Base-by-base conservation (phyloP, 1,140 invertebrate genomes). In the Drosophila albomicans region DNA sequence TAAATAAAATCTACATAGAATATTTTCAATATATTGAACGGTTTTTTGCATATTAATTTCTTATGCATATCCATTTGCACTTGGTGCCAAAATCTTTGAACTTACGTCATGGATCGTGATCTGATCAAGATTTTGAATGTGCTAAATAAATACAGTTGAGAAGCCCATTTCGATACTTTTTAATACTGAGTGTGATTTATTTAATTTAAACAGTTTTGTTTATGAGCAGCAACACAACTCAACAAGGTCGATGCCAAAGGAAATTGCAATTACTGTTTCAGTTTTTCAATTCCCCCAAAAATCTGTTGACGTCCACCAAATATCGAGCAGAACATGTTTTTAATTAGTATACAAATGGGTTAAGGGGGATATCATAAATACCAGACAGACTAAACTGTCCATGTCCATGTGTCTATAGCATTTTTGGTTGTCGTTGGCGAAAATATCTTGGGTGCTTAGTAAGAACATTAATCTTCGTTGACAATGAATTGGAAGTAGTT, bases 111-210 rank as follows among this genome's bases (percentile, higher is more conserved):
- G 30, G 61, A 45, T 41, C 7, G n/a, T 30, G 56, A 68, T 20
- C 41, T 35, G 56, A n/a, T 13, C 48, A 51, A 11, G 48, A 57
- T 43, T 75, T 57, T 69, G 32, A 69, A 46, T 56, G 35, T 6
- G 7, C 3, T 16, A 49, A 68, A 45, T 61, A 2, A 10, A 20
- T 30, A 48, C 52, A 13, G 7, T 28, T 56, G 2, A n/a, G 52
- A 43, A 43, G 35, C 35, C 7, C 38, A 43, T 49, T 46, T 25
- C 15, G 10, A 30, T 57, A 63, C 32, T 41, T 32, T 49, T 57
- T 13, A 8, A 56, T 38, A 51, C 69, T 35, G 35, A 70, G 52
- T 75, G 58, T 48, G 58, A 74, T 74, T 69, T 74, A 49, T 41
- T 45, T 16, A 20, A 71, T 49, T 49, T 38, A 10, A 58, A 51